Conservation (phyloP, 2,113 vertebrate species). For the Motacilla alba region DNA sequence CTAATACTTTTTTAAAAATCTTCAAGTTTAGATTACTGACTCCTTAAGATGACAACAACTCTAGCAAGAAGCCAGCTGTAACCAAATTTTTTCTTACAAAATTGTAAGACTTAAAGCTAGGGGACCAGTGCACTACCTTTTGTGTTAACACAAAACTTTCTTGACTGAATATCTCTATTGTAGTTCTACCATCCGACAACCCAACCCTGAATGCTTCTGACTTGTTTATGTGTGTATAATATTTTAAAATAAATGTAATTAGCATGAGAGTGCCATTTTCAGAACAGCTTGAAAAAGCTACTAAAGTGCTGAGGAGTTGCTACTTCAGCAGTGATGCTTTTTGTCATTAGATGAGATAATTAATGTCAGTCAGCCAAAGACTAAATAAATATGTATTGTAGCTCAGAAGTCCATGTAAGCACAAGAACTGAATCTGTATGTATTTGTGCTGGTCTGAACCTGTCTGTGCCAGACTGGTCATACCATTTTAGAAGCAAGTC, state of each 20-base stretch:
- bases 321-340: background rate
- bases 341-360: background rate
- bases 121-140: background rate
- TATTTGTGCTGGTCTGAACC: conserved; percentile 33
- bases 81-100: background rate
- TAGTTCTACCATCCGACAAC: background rate
- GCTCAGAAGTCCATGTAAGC: background rate
- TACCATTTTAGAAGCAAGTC: background rate
- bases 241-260: background rate
- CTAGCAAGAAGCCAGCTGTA: background rate
- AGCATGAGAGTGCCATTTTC: background rate
- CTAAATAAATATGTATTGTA: background rate
- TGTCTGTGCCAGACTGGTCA: conserved; percentile 26
- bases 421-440: background rate
- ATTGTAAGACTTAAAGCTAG: background rate
- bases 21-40: background rate
- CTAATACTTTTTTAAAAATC: background rate
- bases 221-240: background rate
- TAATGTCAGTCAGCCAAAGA: background rate
- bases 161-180: background rate
- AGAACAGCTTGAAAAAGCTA: background rate
- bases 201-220: background rate
- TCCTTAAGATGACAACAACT: background rate
- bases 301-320: background rate
- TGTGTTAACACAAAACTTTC: background rate